Conservation (phyloP, 2,888 invertebrate genomes). For the Chaitophorus viminalis region DNA sequence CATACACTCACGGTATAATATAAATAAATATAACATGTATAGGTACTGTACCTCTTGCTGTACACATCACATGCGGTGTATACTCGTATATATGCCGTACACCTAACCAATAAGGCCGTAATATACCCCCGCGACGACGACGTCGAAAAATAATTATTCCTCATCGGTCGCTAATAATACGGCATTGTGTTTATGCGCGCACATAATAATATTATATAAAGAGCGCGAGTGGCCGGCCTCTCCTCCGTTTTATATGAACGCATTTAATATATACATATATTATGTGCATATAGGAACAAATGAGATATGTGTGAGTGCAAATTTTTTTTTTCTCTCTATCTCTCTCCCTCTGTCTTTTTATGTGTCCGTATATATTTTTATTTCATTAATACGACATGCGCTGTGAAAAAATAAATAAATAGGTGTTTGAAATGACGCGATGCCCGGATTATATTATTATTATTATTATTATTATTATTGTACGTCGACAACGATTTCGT, state of each 20-base stretch:
- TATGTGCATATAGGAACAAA: background rate
- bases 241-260: too few species aligned
- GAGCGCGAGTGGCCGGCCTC: conserved; percentile 9
- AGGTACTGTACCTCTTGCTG: background rate
- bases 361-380: background rate
- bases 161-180: conserved; percentile 40
- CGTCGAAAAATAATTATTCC: conserved; percentile 23
- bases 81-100: background rate
- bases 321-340: background rate
- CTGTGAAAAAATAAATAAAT: background rate
- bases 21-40: background rate
- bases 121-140: conserved; percentile 29
- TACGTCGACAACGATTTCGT: conserved; percentile 33
- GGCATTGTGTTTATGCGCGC: conserved; percentile 57
- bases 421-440: conserved; percentile 1
- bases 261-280: too few species aligned
- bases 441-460: background rate
- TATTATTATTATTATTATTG: background rate
- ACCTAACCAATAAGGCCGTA: too few species aligned
- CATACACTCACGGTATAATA: background rate
- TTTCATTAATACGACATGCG: background rate
- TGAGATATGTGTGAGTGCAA: background rate
- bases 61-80: background rate
- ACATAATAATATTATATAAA: background rate
- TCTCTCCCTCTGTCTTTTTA: background rate